Conservation (phyloP, 2,888 invertebrate species). For the Dynastes hyllus region DNA sequence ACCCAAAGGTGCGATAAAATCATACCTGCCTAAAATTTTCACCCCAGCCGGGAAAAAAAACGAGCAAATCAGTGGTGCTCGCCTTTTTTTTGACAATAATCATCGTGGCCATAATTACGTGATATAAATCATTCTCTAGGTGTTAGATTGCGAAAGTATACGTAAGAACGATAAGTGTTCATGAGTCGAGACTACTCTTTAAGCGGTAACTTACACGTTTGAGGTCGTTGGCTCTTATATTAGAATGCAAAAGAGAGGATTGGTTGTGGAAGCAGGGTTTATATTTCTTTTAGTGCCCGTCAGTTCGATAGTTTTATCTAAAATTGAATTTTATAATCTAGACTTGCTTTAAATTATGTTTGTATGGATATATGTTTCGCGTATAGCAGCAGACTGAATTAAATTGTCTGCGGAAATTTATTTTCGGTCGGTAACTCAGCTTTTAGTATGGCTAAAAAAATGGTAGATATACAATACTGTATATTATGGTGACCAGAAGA, state of each 20-base stretch:
- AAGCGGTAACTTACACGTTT: conserved; percentile 9
- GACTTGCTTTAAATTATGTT: background rate
- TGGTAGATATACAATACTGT: too few species aligned
- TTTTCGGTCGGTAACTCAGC: too few species aligned
- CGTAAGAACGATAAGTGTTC: conserved; percentile 37
- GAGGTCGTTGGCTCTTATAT: too few species aligned
- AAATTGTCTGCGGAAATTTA: too few species aligned
- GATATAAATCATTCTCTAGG: conserved; percentile 40
- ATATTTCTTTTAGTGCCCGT: background rate
- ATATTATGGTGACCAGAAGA: too few species aligned
- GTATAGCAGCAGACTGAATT: too few species aligned
- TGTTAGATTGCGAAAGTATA: conserved; percentile 30
- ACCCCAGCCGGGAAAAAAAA: background rate
- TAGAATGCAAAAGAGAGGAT: too few species aligned
- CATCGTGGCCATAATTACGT: conserved; percentile 32
- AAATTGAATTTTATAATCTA: conserved; percentile 25
- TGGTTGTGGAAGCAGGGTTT: too few species aligned
- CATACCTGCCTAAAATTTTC: background rate
- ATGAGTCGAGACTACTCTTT: conserved; percentile 12
- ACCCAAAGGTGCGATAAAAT: conserved; percentile 14
- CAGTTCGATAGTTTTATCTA: conserved; percentile 25
- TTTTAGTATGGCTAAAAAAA: too few species aligned
- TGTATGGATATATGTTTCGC: too few species aligned
- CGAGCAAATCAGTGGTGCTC: conserved; percentile 19
- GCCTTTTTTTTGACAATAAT: conserved; percentile 34